phyloP scores from a whole-genome alignment of 2,113 vertebrate genomes.

The Heteronetta atricapilla region DNA sequence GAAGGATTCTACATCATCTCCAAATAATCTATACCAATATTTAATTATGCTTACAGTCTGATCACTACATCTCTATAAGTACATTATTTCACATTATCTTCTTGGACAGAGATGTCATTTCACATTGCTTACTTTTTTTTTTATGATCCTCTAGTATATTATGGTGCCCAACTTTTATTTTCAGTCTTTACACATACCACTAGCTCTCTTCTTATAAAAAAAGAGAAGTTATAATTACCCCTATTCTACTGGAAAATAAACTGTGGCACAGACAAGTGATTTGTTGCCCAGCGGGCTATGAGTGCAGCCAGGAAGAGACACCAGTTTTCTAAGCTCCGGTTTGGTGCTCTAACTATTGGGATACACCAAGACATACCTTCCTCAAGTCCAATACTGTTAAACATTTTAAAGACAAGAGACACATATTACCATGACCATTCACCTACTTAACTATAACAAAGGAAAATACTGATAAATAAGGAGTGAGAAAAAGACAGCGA shows the following conservation, averaged over 20 bases:
- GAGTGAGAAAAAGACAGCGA: not conserved
- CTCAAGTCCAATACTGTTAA: not conserved
- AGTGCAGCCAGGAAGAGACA: not conserved
- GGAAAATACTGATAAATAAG: not conserved
- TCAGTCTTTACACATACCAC: not conserved
- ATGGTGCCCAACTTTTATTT: not conserved
- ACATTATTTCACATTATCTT: not conserved
- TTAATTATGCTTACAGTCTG: not conserved
- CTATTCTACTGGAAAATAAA: not conserved
- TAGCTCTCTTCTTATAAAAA: not conserved
- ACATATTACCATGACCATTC: not conserved
- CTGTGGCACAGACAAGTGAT: not conserved
- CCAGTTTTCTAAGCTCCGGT: not conserved
- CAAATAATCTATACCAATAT: not conserved
- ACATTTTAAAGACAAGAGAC: not conserved
- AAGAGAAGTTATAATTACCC: not conserved
- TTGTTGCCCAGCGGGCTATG: not conserved
- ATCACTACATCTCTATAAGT: not conserved
- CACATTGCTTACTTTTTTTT: not conserved
- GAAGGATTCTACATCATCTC: not conserved
- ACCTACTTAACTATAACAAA: not conserved
- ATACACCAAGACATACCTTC: not conserved
- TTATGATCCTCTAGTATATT: not conserved
- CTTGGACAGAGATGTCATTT: not conserved
- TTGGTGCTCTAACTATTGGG: not conserved